Base-by-base conservation (phyloP, 2,888 invertebrate species). In the Heteromyza rotundicornis region DNA sequence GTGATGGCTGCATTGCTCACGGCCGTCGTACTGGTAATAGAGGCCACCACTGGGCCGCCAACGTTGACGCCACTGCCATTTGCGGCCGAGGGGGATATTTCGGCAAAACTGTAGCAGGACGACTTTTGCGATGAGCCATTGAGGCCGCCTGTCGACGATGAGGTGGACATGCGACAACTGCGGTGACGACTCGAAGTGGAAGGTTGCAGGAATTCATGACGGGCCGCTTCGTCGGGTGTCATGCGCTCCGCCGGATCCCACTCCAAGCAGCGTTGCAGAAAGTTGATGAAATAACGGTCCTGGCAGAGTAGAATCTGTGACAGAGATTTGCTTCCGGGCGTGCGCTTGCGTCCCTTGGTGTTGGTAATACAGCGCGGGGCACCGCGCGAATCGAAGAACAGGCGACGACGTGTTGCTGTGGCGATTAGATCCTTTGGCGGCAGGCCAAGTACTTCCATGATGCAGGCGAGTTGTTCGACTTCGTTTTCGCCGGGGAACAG, bases 401-500 rank as follows among this genome's bases (percentile, higher is more conserved):
- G 85, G 70, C 94, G 87, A 80, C 92, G 90, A 78, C 95, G 87
- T 0, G 95, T 91, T 35, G 96, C 96, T 68, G 90, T 89, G 67
- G 90, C 88, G 67, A 97, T 89, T 67, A 97, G 89, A 75, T 92
- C 90, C 62, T 92, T 91, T 1, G 96, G 94, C 2, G 98, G 97
- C 68, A 91, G 86, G 20, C 96, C 96, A 66, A 96, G 86, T 59
- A 97, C 89, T 85, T 98, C 97, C 96, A 98, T 97, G 75, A 97
- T 93, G 85, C 97, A 97, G 60, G 96, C 95, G 68, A 98, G 87
- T 84, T 98, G 97, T 80, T 97, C 98, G 64, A 95, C 92, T 85
- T 98, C 97, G 81, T 96, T 96, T 86, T 97, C 97, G 1, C 97
- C 97, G 23, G 97, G 97, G 83, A 97, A 97, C 63, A 98, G 86